Percentiles rank a stretch among this genome's conserved stretches.
Conservation (phyloP, 2,797 vertebrate species). For the Ctenopoma multispine region DNA sequence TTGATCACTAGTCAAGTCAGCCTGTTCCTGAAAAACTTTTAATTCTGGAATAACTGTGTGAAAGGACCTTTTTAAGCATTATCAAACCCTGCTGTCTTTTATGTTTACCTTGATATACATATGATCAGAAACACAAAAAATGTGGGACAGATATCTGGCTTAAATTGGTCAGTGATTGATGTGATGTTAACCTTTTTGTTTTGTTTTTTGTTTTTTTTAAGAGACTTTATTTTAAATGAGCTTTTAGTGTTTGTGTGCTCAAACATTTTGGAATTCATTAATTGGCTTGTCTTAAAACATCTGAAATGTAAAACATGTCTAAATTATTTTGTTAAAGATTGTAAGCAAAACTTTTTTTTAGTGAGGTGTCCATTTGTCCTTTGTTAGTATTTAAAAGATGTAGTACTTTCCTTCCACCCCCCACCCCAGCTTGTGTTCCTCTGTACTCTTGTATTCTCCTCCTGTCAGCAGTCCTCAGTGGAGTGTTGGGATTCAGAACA, state of each 20-base stretch:
- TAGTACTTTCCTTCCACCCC: conserved; percentile 24
- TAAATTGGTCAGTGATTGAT: conserved; percentile 1
- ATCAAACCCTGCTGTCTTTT: conserved; percentile 27
- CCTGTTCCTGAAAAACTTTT: conserved; percentile 33
- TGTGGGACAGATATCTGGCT: conserved; percentile 2
- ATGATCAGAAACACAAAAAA: conserved; percentile 1
- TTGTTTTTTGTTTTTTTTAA: conserved; percentile 14
- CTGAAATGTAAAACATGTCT: conserved; percentile 21
- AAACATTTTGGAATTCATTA: neutral
- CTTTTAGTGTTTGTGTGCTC: conserved; percentile 11
- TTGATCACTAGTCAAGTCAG: conserved; percentile 13
- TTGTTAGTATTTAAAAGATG: conserved; percentile 52
- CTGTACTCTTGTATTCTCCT: conserved; percentile 26
- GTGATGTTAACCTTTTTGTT: conserved; percentile 6
- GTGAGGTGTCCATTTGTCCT: conserved; percentile 23
- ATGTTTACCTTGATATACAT: neutral
- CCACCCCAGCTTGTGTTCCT: no score
- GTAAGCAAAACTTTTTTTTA: conserved; percentile 34
- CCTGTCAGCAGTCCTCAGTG: neutral
- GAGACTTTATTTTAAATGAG: conserved; percentile 9
- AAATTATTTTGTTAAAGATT: conserved; percentile 47
- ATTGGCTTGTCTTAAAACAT: conserved; percentile 10
- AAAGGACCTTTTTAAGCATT: conserved; percentile 51
- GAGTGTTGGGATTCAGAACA: conserved; percentile 12
- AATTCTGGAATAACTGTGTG: conserved; percentile 29